Percentiles rank a stretch among this genome's conserved stretches.
Conservation (phyloP, 2,888 invertebrate species). For the Aleiodes leptofemur region DNA sequence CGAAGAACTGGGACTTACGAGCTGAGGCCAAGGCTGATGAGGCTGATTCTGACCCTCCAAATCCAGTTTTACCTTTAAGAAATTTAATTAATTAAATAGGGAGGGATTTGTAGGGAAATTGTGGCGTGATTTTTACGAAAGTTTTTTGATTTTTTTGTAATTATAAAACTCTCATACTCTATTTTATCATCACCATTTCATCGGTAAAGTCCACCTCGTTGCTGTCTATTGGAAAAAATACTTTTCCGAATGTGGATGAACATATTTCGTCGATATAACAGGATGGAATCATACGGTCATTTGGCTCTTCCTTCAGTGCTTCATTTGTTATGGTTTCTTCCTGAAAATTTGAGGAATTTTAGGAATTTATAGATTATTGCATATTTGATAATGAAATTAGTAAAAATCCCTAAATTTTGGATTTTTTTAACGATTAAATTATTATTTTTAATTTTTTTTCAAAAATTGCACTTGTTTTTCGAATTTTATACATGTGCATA, state of each 20-base stretch:
- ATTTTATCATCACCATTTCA: slow-evolving; percentile 68
- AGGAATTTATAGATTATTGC: too few relatives aligned
- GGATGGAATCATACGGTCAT: slow-evolving; percentile 66
- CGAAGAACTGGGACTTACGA: slow-evolving; percentile 54
- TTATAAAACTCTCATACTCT: slow-evolving; percentile 35
- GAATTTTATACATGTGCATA: too few relatives aligned
- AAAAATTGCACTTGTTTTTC: too few relatives aligned
- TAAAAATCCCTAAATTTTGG: too few relatives aligned
- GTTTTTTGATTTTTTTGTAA: not conserved
- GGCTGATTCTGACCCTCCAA: slow-evolving; percentile 67
- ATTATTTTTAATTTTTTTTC: too few relatives aligned
- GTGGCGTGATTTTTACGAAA: not conserved
- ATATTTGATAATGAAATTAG: too few relatives aligned
- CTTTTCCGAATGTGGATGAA: slow-evolving; percentile 70
- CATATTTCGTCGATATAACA: slow-evolving; percentile 73
- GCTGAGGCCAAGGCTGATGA: slow-evolving; percentile 56
- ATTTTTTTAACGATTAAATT: too few relatives aligned
- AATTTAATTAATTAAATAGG: not conserved
- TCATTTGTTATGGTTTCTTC: slow-evolving; percentile 72
- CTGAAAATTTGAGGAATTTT: slow-evolving; percentile 61
- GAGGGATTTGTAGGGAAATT: slow-evolving; percentile 9
- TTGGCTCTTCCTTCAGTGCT: slow-evolving; percentile 70
- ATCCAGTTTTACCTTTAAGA: slow-evolving; percentile 69
- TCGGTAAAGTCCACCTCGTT: slow-evolving; percentile 71
- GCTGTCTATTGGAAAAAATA: slow-evolving; percentile 70